A percentile compares a stretch with the other conserved stretches of the same genome.
Conservation (phyloP, 1,140 invertebrate genomes). For the Camponotus pennsylvanicus region DNA sequence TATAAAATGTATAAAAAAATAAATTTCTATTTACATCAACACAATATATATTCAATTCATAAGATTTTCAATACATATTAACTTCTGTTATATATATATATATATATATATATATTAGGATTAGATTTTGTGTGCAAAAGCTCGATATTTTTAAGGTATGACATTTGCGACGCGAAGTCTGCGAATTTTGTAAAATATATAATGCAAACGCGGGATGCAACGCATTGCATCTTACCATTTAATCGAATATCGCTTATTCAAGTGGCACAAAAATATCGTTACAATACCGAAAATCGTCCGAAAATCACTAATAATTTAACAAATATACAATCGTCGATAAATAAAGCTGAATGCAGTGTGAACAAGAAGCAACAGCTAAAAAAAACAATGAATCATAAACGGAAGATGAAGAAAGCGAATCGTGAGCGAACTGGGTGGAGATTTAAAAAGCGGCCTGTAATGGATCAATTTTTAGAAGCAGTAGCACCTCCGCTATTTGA, state of each 20-base stretch:
- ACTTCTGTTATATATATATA: too few relatives aligned
- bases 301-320: constrained; percentile 78
- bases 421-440: constrained; percentile 92
- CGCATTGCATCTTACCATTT: too few relatives aligned
- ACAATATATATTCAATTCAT: constrained; percentile 29
- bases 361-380: constrained; percentile 64
- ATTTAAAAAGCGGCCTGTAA: constrained; percentile 98
- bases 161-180: too few relatives aligned
- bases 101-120: too few relatives aligned
- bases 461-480: constrained; percentile 97
- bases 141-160: too few relatives aligned
- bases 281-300: constrained; percentile 50
- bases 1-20: neutral
- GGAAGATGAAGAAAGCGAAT: constrained; percentile 84
- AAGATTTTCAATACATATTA: constrained; percentile 15
- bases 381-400: constrained; percentile 75
- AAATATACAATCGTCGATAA: constrained; percentile 76
- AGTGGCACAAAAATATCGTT: too few relatives aligned
- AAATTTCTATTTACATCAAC: neutral
- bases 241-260: too few relatives aligned
- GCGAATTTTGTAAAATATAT: too few relatives aligned
- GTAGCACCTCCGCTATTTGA: constrained; percentile 97
- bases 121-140: too few relatives aligned
- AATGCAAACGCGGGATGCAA: too few relatives aligned
- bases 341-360: constrained; percentile 42